Conservation (phyloP, 2,113 vertebrate genomes). For the Caracal caracal region DNA sequence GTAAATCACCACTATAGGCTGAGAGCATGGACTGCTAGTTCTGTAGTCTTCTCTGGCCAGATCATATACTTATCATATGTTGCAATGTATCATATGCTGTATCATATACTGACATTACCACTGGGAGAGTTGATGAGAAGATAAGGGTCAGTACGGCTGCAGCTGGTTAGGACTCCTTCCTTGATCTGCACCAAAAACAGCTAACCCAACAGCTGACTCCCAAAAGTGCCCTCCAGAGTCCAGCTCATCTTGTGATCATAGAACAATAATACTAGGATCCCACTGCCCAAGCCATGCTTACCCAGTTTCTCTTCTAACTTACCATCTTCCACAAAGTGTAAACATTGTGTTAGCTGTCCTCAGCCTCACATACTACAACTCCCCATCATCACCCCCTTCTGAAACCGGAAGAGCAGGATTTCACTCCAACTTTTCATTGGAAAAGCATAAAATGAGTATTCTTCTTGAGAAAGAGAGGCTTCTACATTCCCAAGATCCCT, state of each 20-base stretch:
- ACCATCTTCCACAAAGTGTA: not conserved
- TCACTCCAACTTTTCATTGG: constrained; percentile 1
- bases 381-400: not conserved
- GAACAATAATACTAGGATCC: not conserved
- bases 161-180: not conserved
- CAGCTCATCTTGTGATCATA: not conserved
- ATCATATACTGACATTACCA: not conserved
- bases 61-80: not conserved
- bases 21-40: not conserved
- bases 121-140: not conserved
- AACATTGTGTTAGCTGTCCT: constrained; percentile 16
- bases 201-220: not conserved
- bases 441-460: constrained; percentile 54
- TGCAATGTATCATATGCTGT: not conserved
- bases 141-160: not conserved
- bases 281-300: not conserved
- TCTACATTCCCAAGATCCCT: constrained; percentile 3
- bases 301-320: constrained; percentile 11
- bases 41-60: constrained; percentile 8
- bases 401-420: constrained; percentile 24
- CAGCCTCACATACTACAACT: not conserved
- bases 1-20: not conserved
- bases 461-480: constrained; percentile 8
- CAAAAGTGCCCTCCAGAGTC: constrained; percentile 10
- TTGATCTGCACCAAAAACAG: not conserved